These are phyloP conservation scores for Neotoma lepida DNA, from an alignment of 2,113 vertebrate species.

Conservation along the genomic window DNA sequence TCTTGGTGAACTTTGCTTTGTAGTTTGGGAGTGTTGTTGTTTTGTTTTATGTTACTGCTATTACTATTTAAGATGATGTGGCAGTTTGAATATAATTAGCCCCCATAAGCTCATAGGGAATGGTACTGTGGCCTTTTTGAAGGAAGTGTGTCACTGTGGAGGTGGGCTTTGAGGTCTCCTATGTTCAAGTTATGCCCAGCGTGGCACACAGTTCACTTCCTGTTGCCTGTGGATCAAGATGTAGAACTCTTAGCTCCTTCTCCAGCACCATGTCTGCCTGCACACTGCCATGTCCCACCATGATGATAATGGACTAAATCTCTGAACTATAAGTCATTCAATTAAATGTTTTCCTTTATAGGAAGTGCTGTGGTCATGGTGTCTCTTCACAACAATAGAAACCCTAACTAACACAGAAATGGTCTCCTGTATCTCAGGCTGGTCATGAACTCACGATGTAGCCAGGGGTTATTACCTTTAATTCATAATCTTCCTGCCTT, in stretches of 20 bases:
- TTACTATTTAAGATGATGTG: not conserved
- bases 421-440: not conserved
- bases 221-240: not conserved
- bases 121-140: too few relatives aligned
- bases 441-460: not conserved
- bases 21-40: not conserved
- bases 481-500: not conserved
- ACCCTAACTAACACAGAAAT: not conserved
- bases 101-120: too few relatives aligned
- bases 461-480: not conserved
- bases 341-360: too few relatives aligned
- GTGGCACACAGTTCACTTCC: not conserved
- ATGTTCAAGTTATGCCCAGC: not conserved
- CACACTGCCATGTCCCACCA: too few relatives aligned
- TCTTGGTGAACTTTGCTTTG: slow-evolving; percentile 2
- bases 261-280: not conserved
- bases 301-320: too few relatives aligned
- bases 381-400: too few relatives aligned
- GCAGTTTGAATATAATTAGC: too few relatives aligned
- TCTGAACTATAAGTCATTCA: too few relatives aligned
- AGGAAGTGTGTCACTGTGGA: not conserved
- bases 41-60: not conserved
- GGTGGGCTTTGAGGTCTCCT: not conserved
- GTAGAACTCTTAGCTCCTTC: not conserved
- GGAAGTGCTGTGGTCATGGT: too few relatives aligned